Evolutionary conservation across 2,113 vertebrate genomes (phyloP).

Genomic region (Platichthys stellatus): DNA sequence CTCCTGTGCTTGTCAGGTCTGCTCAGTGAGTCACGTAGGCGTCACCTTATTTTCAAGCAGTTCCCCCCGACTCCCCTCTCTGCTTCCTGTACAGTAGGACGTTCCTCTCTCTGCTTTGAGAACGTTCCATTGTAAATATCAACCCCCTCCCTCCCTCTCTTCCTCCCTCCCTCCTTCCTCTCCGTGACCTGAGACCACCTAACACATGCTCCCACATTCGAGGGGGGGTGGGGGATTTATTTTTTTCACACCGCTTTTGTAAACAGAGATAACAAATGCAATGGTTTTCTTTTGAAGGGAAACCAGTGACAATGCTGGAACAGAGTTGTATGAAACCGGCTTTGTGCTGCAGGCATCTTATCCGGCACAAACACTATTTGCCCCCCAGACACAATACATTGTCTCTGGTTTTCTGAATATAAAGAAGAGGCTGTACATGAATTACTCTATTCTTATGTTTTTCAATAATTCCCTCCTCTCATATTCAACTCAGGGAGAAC

Average conservation of each 20-base stretch:
- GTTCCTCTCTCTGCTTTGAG: conserved; percentile 30
- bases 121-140: conserved; percentile 50
- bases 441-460: conserved; percentile 43
- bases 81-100: conserved; percentile 66
- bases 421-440: conserved; percentile 35
- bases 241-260: conserved; percentile 42
- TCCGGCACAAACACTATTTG: conserved; percentile 41
- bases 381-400: conserved; percentile 37
- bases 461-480: conserved; percentile 35
- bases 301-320: conserved; percentile 58
- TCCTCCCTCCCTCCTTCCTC: not conserved
- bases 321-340: conserved; percentile 30
- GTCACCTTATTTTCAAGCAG: conserved; percentile 62
- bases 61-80: conserved; percentile 61
- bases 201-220: not conserved
- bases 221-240: not conserved
- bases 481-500: conserved; percentile 23
- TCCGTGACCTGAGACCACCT: conserved; percentile 19
- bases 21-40: conserved; percentile 50
- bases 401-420: conserved; percentile 37
- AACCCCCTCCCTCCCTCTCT: not conserved
- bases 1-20: conserved; percentile 8
- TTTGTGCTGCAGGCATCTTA: conserved; percentile 59
- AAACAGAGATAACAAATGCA: conserved; percentile 49
- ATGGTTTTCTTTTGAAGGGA: conserved; percentile 49